Base-by-base conservation (phyloP, 2,113 vertebrate genomes). In the Xenopus laevis region DNA sequence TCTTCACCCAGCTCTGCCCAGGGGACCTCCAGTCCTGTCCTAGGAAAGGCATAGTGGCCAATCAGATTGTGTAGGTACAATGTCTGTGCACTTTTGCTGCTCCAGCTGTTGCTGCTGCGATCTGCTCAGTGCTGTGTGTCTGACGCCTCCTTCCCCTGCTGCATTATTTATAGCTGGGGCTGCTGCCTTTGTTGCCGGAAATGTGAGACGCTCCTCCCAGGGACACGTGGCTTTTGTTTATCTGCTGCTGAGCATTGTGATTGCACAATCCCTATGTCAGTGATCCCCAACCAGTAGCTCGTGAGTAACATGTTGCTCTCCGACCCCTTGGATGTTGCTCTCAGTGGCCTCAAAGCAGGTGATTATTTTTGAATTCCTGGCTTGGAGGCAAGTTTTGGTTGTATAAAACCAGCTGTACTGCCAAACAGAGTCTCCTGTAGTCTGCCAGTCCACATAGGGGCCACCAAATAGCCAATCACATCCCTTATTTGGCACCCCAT, bases 201-300 rank as follows among this genome's bases (percentile, higher is more conserved):
- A 80, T 65, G 11, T 27, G 58, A 60, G 15, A 11, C 16, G 47
- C 64, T n/a, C 79, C 82, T 64, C 82, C 79, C 61, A 30, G 61
- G 82, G 81, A 92, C 96, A 97, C 95, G 96, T 97, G 96, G 91
- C 23, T 92, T 92, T 95, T 98, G 95, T 98, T 98, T 94, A 96
- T 89, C 40, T 27, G 23, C 74, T 53, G 3, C 61, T 21, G 47
- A 78, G 21, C 17, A 47, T 4, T 58, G 50, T 61, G 8, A 27
- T 82, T 70, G 83, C 73, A 65, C 81, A 85, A 84, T 78, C 60
- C 50, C n/a, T 33, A 4, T n/a, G n/a, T n/a, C n/a, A n/a, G n/a
- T n/a, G n/a, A n/a, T n/a, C n/a, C n/a, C n/a, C n/a, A n/a, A n/a
- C n/a, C n/a, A n/a, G n/a, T n/a, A n/a, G n/a, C n/a, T n/a, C n/a